A percentile compares a stretch with the other conserved stretches of the same genome.
phyloP scores from a whole-genome alignment of 2,888 invertebrate species.

The Macrophya annulata region DNA sequence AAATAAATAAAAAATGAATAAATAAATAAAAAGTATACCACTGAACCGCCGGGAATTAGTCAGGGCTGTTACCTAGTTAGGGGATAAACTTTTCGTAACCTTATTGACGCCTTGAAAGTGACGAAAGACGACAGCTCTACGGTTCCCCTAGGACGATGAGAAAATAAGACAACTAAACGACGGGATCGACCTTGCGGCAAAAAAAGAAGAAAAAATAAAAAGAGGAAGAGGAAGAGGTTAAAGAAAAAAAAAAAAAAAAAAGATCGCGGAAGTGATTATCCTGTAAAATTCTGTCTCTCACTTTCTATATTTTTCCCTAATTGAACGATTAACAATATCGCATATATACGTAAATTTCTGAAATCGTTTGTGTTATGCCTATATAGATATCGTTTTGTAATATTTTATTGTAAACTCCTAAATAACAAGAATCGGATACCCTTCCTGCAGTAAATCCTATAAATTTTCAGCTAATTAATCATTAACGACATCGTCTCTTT shows the following conservation, averaged over 20 bases:
- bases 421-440: neutral
- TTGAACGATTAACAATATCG: constrained; percentile 2
- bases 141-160: constrained; percentile 21
- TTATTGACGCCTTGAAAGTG: constrained; percentile 17
- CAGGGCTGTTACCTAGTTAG: constrained; percentile 2
- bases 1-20: neutral
- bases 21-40: neutral
- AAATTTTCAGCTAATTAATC: constrained; percentile 4
- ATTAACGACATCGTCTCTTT: neutral
- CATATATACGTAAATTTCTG: neutral
- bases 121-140: neutral
- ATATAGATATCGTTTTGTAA: neutral
- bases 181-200: neutral
- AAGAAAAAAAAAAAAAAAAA: neutral
- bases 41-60: neutral
- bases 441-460: neutral
- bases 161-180: constrained; percentile 32
- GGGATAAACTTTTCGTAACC: constrained; percentile 29
- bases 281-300: neutral
- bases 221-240: neutral
- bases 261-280: neutral
- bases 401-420: neutral
- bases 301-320: neutral
- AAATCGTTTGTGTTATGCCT: too few species aligned
- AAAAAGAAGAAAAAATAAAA: neutral